These are phyloP conservation scores for Norana najaformis DNA, from an alignment of 2,888 invertebrate genomes.

Conservation along the genomic window DNA sequence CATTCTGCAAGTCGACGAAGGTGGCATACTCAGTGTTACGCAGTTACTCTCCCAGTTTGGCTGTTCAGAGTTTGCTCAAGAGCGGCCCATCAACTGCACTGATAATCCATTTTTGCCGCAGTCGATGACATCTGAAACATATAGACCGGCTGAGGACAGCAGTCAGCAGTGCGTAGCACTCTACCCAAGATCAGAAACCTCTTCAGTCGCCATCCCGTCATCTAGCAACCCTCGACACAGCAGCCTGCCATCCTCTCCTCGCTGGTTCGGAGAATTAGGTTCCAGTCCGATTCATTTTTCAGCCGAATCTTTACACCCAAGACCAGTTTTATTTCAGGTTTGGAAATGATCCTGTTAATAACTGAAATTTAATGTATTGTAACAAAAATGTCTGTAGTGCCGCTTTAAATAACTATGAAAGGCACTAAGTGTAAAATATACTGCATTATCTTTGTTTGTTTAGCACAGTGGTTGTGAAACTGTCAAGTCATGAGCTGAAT, in stretches of 20 bases:
- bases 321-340: constrained; percentile 39
- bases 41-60: constrained; percentile 62
- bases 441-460: too few relatives aligned
- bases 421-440: not conserved
- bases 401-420: not conserved
- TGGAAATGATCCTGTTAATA: constrained; percentile 10
- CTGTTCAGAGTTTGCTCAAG: constrained; percentile 30
- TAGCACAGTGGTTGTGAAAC: too few relatives aligned
- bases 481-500: too few relatives aligned
- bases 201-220: constrained; percentile 28
- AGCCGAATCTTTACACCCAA: constrained; percentile 29
- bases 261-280: constrained; percentile 16
- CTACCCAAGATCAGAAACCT: not conserved
- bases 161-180: not conserved
- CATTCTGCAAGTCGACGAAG: constrained; percentile 78
- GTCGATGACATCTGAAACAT: not conserved
- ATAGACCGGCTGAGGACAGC: not conserved
- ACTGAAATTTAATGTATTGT: not conserved
- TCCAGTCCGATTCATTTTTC: constrained; percentile 1
- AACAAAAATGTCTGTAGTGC: not conserved
- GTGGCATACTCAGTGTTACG: constrained; percentile 78
- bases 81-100: not conserved
- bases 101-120: constrained; percentile 33
- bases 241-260: constrained; percentile 38
- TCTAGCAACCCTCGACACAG: constrained; percentile 36